phyloP scores from a whole-genome alignment of 2,113 vertebrate genomes.

The Lamprologus sp. region DNA sequence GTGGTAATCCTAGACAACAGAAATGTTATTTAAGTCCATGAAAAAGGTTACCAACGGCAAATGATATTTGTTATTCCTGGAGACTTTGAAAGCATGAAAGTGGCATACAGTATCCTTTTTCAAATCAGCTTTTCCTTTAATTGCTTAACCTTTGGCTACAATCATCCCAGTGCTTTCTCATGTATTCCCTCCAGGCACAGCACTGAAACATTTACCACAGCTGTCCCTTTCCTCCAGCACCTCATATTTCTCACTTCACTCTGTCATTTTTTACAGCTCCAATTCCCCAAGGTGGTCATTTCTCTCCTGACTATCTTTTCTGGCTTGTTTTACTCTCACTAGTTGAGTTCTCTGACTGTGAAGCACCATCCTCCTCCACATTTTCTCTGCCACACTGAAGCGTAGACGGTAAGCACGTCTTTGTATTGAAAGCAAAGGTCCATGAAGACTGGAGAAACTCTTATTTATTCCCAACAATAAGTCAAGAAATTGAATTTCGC shows the following conservation, averaged over 20 bases:
- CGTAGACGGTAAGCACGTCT: background rate
- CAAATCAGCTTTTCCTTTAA: background rate
- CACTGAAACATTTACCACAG: constrained; percentile 36
- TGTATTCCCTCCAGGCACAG: background rate
- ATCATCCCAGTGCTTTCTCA: constrained; percentile 7
- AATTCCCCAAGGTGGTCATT: background rate
- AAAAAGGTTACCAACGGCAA: background rate
- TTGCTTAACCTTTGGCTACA: background rate
- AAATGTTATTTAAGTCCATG: background rate
- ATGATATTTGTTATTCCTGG: background rate
- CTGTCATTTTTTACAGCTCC: constrained; percentile 9
- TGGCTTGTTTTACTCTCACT: background rate
- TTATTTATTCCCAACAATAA: background rate
- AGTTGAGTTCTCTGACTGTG: background rate
- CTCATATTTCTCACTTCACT: background rate
- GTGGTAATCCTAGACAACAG: constrained; percentile 76
- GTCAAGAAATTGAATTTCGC: background rate
- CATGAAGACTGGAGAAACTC: background rate
- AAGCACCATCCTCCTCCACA: background rate
- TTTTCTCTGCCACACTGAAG: background rate
- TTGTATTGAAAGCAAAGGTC: background rate
- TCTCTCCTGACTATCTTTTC: background rate
- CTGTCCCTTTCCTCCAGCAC: constrained; percentile 1
- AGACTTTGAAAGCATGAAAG: background rate
- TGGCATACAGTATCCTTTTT: background rate